phyloP scores from a whole-genome alignment of 1,140 invertebrate genomes.

The Leptopilina boulardi region DNA sequence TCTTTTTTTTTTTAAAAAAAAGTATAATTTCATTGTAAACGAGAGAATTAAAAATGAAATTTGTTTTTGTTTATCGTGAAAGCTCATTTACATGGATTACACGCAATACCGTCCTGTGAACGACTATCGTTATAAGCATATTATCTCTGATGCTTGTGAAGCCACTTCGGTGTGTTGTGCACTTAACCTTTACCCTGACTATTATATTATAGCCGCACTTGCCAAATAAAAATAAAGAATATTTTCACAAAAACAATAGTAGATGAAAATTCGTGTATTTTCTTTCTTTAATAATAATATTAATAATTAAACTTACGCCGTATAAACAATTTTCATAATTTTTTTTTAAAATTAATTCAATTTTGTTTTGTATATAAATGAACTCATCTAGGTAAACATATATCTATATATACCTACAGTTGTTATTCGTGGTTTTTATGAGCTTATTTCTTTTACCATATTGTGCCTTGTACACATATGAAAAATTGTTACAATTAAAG shows the following conservation, averaged over 20 bases:
- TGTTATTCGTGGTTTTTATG: too few species aligned
- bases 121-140: constrained; percentile 37
- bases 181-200: constrained; percentile 56
- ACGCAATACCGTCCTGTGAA: constrained; percentile 19
- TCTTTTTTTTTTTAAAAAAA: too few species aligned
- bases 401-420: too few species aligned
- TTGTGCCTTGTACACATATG: constrained; percentile 3
- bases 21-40: neutral
- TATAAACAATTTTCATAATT: too few species aligned
- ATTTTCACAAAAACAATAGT: too few species aligned
- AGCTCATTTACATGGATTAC: constrained; percentile 42
- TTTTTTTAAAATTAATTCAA: too few species aligned
- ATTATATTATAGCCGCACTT: neutral
- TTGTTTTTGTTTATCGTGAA: constrained; percentile 29
- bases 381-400: too few species aligned
- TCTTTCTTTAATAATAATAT: too few species aligned
- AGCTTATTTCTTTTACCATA: too few species aligned
- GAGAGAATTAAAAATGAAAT: neutral
- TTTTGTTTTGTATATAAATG: too few species aligned
- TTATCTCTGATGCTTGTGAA: constrained; percentile 43
- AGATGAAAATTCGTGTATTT: too few species aligned
- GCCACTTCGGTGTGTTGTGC: constrained; percentile 47
- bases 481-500: constrained; percentile 25
- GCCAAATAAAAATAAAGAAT: neutral
- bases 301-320: too few species aligned